Percentiles rank a stretch among this genome's conserved stretches.
Conservation (phyloP, 2,113 vertebrate species). For the Salvelinus sp. region DNA sequence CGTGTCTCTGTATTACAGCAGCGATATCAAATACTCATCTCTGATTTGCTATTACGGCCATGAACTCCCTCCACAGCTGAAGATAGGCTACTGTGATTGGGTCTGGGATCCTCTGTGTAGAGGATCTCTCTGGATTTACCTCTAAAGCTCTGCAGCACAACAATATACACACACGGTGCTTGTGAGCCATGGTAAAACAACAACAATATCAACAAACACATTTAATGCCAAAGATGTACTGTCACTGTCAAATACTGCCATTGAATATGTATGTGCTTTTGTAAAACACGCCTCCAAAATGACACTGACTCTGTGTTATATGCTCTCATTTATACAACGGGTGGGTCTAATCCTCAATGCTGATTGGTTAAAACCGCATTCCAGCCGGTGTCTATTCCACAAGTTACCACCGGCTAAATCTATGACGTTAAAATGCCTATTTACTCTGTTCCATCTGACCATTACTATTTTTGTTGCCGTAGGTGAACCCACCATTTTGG, state of each 20-base stretch:
- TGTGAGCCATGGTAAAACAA: constrained; percentile 37
- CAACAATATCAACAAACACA: constrained; percentile 39
- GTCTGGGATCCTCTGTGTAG: constrained; percentile 45
- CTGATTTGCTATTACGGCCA: constrained; percentile 58
- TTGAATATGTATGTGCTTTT: background rate
- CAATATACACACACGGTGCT: constrained; percentile 29
- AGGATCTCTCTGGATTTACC: constrained; percentile 58
- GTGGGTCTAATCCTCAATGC: too few relatives aligned
- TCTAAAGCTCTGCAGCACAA: constrained; percentile 35
- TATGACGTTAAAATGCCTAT: too few relatives aligned
- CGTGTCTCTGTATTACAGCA: constrained; percentile 56
- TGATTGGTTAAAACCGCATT: too few relatives aligned
- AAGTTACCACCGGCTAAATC: too few relatives aligned
- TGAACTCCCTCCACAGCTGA: constrained; percentile 44
- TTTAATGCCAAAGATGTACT: constrained; percentile 49
- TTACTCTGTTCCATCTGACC: too few relatives aligned
- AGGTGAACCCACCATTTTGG: constrained; percentile 15
- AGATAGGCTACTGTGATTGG: constrained; percentile 48
- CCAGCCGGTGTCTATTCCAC: too few relatives aligned
- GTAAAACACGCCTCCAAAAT: background rate
- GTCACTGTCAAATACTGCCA: constrained; percentile 23
- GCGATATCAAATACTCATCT: constrained; percentile 69
- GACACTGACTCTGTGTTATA: background rate
- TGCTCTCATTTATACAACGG: background rate
- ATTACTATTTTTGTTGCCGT: constrained; percentile 5